Base-by-base conservation (phyloP, 2,888 invertebrate species). In the Lepidocyrtoides sp. region DNA sequence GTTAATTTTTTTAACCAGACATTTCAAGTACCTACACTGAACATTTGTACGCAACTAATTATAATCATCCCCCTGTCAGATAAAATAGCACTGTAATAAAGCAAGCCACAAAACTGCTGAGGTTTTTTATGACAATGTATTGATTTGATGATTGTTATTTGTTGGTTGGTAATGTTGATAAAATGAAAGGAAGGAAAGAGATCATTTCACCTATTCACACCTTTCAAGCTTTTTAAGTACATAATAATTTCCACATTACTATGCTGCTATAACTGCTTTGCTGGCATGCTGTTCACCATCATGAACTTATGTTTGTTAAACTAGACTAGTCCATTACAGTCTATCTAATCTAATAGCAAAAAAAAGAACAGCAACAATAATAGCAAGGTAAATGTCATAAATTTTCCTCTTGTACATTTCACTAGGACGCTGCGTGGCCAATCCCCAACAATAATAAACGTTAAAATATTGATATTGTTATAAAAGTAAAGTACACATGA, bases 1-100 rank as follows among this genome's bases (percentile, higher is more conserved):
- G n/a, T n/a, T n/a, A n/a, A n/a, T n/a, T n/a, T 2, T n/a, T 14
- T 51, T n/a, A 51, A 14, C 10, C 51, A 51, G n/a, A n/a, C 10
- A 2, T 51, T n/a, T 51, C 14, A 2, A 4, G 8, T 51, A 8
- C 51, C 51, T 51, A n/a, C 14, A 51, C 51, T 14, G 36, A 36
- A 36, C 20, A 54, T 54, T 4, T 20, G 54, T 57, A 7, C 23
- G 12, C 5, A 7, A 63, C 77, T 86, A 87, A 87, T 87, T 87
- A 87, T 66, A 79, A 87, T 87, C 79, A 79, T 79, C 60, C 77
- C n/a, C 26, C 29, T 87, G 87, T 87, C 87, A 87, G 57, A 86
- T 86, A 86, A 86, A 86, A 60, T 86, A 86, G 51, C 84, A 26
- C 84, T 14, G 75, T n/a, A 17, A 51, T 26, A 20, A 41, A 77